Evolutionary conservation across 2,797 vertebrate species (phyloP).

Genomic region (Protonibea diacanthus): DNA sequence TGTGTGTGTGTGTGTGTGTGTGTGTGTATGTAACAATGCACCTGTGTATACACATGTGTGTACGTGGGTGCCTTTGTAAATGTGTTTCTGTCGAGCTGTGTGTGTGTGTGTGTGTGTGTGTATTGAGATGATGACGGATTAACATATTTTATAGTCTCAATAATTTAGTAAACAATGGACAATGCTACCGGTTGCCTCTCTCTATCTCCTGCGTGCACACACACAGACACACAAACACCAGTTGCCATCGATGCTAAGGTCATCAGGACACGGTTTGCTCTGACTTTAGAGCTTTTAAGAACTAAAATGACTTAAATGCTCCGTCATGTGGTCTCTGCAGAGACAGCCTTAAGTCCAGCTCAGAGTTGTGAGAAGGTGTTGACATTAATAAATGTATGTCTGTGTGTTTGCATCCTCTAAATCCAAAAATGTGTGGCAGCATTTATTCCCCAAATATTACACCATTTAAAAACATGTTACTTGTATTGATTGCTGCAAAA

Average conservation of each 20-base stretch:
- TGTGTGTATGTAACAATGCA: background rate
- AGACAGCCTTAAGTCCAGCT: background rate
- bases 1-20: background rate
- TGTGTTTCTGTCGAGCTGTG: background rate
- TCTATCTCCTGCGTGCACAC: background rate
- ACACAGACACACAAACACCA: conserved; percentile 3
- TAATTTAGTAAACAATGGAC: conserved; percentile 45
- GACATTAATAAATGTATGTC: background rate
- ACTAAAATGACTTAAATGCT: conserved; percentile 38
- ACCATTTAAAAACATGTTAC: too few relatives aligned
- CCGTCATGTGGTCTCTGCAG: conserved; percentile 35
- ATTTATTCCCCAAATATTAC: too few relatives aligned
- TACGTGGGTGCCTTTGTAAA: background rate
- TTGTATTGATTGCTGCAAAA: background rate
- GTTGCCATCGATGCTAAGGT: conserved; percentile 42
- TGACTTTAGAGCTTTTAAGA: conserved; percentile 57
- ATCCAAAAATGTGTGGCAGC: too few relatives aligned
- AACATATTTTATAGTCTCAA: conserved; percentile 15
- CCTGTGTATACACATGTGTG: background rate
- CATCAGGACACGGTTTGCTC: conserved; percentile 46
- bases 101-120: conserved; percentile 20
- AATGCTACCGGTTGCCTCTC: conserved; percentile 4
- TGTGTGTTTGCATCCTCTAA: background rate
- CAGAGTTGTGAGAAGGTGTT: too few relatives aligned
- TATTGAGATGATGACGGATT: conserved; percentile 37